Evolutionary conservation across 2,797 vertebrate genomes (phyloP).

Genomic region (Cynodonichthys magdalenae): DNA sequence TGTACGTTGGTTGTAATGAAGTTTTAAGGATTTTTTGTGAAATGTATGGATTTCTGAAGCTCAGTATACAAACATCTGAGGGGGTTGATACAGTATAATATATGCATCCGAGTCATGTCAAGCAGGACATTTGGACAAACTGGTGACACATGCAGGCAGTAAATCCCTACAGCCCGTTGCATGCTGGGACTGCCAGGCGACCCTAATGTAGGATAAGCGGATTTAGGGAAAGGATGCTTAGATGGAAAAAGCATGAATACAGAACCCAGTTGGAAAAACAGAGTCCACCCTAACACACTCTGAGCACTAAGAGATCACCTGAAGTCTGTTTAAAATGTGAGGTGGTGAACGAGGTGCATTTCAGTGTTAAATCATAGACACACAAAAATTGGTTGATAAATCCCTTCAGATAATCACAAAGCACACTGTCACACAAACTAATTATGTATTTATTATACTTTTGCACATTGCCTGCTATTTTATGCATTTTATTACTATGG

Average conservation of each 20-base stretch:
- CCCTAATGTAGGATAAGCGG: slow-evolving; percentile 38
- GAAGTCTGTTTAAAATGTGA: too few species aligned
- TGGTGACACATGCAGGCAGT: slow-evolving; percentile 15
- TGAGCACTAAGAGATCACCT: too few species aligned
- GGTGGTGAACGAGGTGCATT: not conserved
- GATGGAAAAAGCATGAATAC: slow-evolving; percentile 32
- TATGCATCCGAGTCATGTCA: too few species aligned
- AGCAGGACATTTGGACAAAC: not conserved
- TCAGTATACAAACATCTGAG: too few species aligned
- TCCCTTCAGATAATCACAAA: slow-evolving; percentile 2
- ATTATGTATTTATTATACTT: slow-evolving; percentile 3
- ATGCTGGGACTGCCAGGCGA: slow-evolving; percentile 49
- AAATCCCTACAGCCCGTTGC: slow-evolving; percentile 34
- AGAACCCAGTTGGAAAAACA: not conserved
- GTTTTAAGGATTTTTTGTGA: too few species aligned
- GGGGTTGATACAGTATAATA: too few species aligned
- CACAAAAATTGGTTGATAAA: not conserved
- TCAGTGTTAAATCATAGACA: too few species aligned
- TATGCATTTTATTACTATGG: not conserved
- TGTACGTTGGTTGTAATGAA: too few species aligned
- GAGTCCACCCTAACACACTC: too few species aligned
- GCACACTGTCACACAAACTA: not conserved
- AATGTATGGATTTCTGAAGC: too few species aligned
- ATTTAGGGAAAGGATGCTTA: slow-evolving; percentile 40
- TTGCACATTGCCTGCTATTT: not conserved